Conservation (phyloP, 1,140 invertebrate genomes). For the Triops cancriformis region DNA sequence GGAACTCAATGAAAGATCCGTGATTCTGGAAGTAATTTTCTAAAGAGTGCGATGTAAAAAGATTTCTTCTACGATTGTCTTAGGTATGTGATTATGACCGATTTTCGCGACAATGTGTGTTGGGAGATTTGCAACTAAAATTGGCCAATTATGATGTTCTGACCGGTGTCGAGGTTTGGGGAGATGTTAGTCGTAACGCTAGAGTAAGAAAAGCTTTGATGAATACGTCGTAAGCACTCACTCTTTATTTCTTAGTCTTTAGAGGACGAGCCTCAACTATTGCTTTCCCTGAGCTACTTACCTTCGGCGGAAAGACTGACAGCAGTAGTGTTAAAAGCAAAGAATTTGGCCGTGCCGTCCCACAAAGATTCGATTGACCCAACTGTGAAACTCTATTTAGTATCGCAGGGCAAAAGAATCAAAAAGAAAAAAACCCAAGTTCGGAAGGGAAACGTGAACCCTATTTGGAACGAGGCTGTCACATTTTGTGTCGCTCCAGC, state of each 20-base stretch:
- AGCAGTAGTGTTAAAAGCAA: slow-evolving; percentile 70
- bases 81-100: slow-evolving; percentile 27
- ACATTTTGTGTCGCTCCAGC: slow-evolving; percentile 73
- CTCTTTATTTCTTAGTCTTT: background rate
- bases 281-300: slow-evolving; percentile 73
- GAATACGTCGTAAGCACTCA: background rate
- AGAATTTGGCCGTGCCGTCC: slow-evolving; percentile 63
- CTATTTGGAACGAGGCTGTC: slow-evolving; percentile 91
- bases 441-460: slow-evolving; percentile 72
- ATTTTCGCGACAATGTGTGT: slow-evolving; percentile 24
- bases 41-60: background rate
- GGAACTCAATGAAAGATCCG: slow-evolving; percentile 60
- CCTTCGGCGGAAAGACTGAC: slow-evolving; percentile 77
- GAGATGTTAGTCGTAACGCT: slow-evolving; percentile 9
- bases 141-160: slow-evolving; percentile 22
- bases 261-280: slow-evolving; percentile 52
- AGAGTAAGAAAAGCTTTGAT: background rate
- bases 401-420: slow-evolving; percentile 72
- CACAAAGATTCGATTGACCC: slow-evolving; percentile 63
- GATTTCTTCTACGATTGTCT: background rate
- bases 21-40: slow-evolving; percentile 53
- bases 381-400: slow-evolving; percentile 81
- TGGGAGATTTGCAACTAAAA: slow-evolving; percentile 20
- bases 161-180: slow-evolving; percentile 24
- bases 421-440: slow-evolving; percentile 91